Conservation (phyloP, 2,888 invertebrate genomes). For the Hypomecis atomaria region DNA sequence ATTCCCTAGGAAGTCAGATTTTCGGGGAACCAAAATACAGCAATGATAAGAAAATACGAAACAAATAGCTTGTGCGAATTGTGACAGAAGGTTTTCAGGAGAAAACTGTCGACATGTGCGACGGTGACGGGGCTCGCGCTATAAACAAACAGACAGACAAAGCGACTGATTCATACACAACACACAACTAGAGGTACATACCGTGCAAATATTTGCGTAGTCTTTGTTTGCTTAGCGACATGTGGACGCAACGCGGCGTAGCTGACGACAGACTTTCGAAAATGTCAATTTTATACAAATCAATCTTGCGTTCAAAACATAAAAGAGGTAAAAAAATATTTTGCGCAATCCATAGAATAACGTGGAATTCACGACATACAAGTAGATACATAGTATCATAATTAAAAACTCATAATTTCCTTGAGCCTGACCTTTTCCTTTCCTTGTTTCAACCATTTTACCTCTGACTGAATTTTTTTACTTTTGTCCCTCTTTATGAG, state of each 20-base stretch:
- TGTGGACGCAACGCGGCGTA: slow-evolving; percentile 8
- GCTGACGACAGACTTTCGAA: not conserved
- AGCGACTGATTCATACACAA: slow-evolving; percentile 28
- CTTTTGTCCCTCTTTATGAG: too few species aligned
- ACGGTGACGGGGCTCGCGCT: slow-evolving; percentile 8
- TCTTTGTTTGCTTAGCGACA: slow-evolving; percentile 25
- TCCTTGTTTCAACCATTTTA: too few species aligned
- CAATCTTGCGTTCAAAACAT: too few species aligned
- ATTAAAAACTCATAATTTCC: too few species aligned
- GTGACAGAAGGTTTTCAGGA: slow-evolving; percentile 10
- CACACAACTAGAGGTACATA: not conserved
- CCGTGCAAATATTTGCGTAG: slow-evolving; percentile 17
- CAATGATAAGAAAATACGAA: not conserved
- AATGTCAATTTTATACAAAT: too few species aligned
- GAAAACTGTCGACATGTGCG: slow-evolving; percentile 24
- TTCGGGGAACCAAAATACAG: not conserved
- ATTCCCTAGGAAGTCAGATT: too few species aligned
- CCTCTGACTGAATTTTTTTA: too few species aligned
- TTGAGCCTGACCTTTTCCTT: too few species aligned
- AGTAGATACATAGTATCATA: too few species aligned
- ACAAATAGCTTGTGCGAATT: not conserved
- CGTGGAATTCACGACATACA: too few species aligned
- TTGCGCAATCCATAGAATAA: too few species aligned
- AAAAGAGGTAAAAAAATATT: too few species aligned
- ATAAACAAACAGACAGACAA: slow-evolving; percentile 36